phyloP scores from a whole-genome alignment of 37 sponge, comb jelly and placozoan genomes.

The Spongilla lacustris region DNA sequence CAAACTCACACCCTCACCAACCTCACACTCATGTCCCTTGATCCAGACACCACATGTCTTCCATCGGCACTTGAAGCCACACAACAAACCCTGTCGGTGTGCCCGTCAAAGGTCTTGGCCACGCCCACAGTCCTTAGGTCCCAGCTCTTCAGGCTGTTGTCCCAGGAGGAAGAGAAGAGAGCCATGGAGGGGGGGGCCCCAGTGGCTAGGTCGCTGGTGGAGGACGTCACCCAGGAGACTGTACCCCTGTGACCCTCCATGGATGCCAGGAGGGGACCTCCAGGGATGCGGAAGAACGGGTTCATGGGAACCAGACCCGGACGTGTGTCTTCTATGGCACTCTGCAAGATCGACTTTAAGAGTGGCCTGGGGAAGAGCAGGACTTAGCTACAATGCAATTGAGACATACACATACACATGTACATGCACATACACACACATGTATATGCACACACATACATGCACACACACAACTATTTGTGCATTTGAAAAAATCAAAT shows the following conservation, averaged over 20 bases:
- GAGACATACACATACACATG: background rate
- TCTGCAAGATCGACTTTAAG: conserved; percentile 14
- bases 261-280: conserved; percentile 63
- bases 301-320: conserved; percentile 33
- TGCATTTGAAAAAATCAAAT: background rate
- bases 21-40: conserved; percentile 71
- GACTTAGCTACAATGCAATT: background rate
- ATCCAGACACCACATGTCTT: conserved; percentile 63
- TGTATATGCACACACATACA: background rate
- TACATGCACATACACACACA: background rate
- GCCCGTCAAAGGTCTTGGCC: conserved; percentile 72
- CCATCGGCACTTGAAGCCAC: conserved; percentile 62
- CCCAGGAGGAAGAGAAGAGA: conserved; percentile 66
- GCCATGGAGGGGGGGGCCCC: background rate
- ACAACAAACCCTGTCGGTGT: conserved; percentile 50
- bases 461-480: background rate
- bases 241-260: conserved; percentile 75
- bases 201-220: background rate
- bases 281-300: conserved; percentile 40
- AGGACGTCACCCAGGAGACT: conserved; percentile 44
- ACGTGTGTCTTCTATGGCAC: conserved; percentile 17
- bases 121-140: conserved; percentile 58
- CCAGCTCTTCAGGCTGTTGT: conserved; percentile 75
- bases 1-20: conserved; percentile 7
- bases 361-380: conserved; percentile 18